Conservation (phyloP, 2,888 invertebrate genomes). For the Petrolisthes manimaculis region DNA sequence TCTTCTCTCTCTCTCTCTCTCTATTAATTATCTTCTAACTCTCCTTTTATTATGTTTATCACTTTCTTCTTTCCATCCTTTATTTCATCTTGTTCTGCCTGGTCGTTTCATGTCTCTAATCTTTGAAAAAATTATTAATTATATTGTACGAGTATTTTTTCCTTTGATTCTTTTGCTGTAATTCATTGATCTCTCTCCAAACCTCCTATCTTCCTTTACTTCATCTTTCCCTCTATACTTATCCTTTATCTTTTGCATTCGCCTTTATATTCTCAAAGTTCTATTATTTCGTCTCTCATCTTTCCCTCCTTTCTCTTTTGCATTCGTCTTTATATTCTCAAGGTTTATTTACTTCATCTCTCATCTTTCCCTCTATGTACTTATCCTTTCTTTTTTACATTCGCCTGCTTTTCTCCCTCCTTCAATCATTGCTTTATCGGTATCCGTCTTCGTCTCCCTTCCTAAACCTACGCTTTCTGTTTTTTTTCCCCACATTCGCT, state of each 20-base stretch:
- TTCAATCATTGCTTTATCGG: neutral
- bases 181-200: neutral
- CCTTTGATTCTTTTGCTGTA: neutral
- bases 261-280: too few species aligned
- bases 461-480: neutral
- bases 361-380: neutral
- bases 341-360: neutral
- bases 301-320: neutral
- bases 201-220: neutral
- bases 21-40: neutral
- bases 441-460: neutral
- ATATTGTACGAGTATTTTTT: too few species aligned
- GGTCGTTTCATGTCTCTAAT: neutral
- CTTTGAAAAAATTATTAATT: too few species aligned
- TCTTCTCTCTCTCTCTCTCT: neutral
- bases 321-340: too few species aligned
- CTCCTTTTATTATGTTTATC: too few species aligned
- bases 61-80: too few species aligned
- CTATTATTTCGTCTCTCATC: neutral
- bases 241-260: neutral
- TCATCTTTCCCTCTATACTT: conserved; percentile 1
- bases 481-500: neutral
- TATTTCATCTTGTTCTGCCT: neutral
- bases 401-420: neutral
- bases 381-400: neutral